Evolutionary conservation across 2,797 vertebrate species (phyloP), one percentile per base, ranked within the genome.

Genomic region (Muraenolepis orangiensis): DNA sequence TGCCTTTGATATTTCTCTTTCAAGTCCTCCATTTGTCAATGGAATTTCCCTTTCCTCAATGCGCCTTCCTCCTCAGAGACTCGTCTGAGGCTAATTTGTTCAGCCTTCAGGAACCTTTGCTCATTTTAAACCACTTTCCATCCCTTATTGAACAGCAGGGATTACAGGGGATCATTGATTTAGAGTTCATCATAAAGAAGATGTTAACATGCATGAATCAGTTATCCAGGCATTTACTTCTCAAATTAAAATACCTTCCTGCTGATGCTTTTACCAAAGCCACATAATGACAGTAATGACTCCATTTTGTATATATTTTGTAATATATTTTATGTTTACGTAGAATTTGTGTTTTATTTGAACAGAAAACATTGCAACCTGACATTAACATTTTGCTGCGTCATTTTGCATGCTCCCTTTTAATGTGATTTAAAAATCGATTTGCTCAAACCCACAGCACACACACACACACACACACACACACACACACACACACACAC

Each of bases 1-100:
- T 72, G 69, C 36, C 74, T 80, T 79, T 77, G 68, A 70, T 73
- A 70, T 70, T 72, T 66, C 20, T 14, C 64, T 73, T 79, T 82
- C 46, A 78, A 78, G 74, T 76, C 66, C 23, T 26, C 18, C 46
- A 77, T 40, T 38, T 73, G 14, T 70, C 68, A 70, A 73, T 68
- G 20, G 34, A 64, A 4, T 14, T 69, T 46, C 20, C 46, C 66
- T 70, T 12, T 70, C 42, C 51, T 73, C 12, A 26, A 28, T 14
- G 11, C 31, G 69, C 69, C 40, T 72, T 76, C 71, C 2, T 28
- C 72, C 18, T 20, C 66, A 38, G 34, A 72, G 64, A 28, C 57
- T 61, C 16, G 51, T 61, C 57, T 4, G 51, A 57, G 51, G 32
- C 57, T 1, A 13, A 26, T 64, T 26, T 64, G 57, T 64, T 64